These are phyloP conservation scores for Microchrysa polita DNA, from an alignment of 2,888 invertebrate genomes.

Conservation along the genomic window DNA sequence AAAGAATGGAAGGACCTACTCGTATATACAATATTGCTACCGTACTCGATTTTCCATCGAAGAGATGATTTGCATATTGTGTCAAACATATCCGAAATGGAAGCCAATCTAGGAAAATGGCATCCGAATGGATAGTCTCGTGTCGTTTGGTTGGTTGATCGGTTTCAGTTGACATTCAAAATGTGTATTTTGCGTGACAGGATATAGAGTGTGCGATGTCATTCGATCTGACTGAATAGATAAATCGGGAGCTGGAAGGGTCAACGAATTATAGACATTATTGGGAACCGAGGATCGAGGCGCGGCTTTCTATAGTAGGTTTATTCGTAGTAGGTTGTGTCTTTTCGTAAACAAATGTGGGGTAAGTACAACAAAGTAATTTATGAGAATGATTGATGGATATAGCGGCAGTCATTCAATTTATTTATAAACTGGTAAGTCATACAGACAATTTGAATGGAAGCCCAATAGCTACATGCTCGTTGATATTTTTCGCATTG, in stretches of 20 bases:
- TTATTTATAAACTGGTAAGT: constrained; percentile 39
- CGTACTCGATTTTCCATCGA: too few species aligned
- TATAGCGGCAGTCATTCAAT: too few species aligned
- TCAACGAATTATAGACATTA: not conserved
- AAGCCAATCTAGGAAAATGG: constrained; percentile 26
- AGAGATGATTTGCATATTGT: constrained; percentile 12
- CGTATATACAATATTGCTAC: too few species aligned
- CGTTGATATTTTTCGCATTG: not conserved
- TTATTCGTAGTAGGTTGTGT: not conserved
- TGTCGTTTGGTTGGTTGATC: not conserved
- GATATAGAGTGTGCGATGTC: not conserved
- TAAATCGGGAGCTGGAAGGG: not conserved
- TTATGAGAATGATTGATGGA: constrained; percentile 46
- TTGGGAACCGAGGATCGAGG: not conserved
- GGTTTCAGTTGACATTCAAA: not conserved
- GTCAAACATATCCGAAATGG: constrained; percentile 23
- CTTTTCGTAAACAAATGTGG: not conserved
- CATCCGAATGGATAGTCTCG: not conserved
- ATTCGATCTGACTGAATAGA: not conserved
- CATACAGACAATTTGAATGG: constrained; percentile 36
- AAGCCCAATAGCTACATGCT: not conserved
- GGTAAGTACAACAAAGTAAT: not conserved
- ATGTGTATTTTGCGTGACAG: constrained; percentile 7
- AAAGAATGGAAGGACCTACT: too few species aligned
- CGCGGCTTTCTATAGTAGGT: not conserved